Base-by-base conservation (phyloP, 1,140 invertebrate genomes). In the Lepidurus couesii region DNA sequence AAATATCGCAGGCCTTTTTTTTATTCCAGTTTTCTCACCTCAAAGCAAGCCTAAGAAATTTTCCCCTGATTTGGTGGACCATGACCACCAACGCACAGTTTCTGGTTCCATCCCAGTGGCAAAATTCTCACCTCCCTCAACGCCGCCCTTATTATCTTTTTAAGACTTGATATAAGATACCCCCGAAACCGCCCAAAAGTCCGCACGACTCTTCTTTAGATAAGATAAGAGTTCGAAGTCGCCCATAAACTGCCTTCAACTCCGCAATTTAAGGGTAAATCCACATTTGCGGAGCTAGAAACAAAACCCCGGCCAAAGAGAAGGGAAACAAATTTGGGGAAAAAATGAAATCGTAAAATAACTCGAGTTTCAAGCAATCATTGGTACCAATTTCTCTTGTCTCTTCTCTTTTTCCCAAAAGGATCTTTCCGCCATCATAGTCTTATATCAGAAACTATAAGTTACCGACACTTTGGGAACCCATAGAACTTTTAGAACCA, bases 71-170 rank as follows among this genome's bases (percentile, higher is more conserved):
- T 21, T 21, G 6, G 7, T 65, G 53, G 13, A 13, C 53, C 34
- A 34, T 34, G 53, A 21, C 53, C 53, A 65, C 53, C 53, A 65
- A 65, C 53, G 53, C 53, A 65, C 53, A 9, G 53, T 21, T 3
- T 16, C 13, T 21, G 53, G 53, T 65, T 65, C 53, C 53, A 65
- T 65, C 53, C 53, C 53, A 65, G 53, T 65, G 53, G 53, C 53
- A 65, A 65, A 65, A 65, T n/a, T 65, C 53, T 65, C 53, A 65
- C 53, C 53, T 65, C 53, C 53, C 53, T 65, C 53, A 65, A 65
- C 53, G 53, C 53, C 53, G 53, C 53, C 53, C 53, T 65, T 65
- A 65, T 65, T 65, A 65, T 65, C 53, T 65, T 65, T 65, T 65
- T 65, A 65, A 65, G 53, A 65, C 53, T 13, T 65, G 53, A 65